Percentiles rank a stretch among this genome's conserved stretches.
phyloP scores from a whole-genome alignment of 2,113 vertebrate species.

The Poicephalus meyeri region DNA sequence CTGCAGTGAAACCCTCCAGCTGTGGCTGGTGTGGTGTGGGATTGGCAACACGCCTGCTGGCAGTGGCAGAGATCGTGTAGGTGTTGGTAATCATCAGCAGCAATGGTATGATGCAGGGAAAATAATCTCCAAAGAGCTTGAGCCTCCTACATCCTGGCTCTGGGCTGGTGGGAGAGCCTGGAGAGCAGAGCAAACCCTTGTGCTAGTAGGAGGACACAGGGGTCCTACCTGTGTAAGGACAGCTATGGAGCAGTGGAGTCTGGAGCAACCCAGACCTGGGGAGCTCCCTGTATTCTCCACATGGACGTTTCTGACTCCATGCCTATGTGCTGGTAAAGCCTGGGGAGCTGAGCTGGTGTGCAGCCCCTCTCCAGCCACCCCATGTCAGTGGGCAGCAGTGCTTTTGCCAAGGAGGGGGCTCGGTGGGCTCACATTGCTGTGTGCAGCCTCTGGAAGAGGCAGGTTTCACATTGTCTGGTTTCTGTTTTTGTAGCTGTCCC shows the following conservation, averaged over 20 bases:
- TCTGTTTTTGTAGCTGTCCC: slow-evolving; percentile 75
- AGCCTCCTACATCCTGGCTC: background rate
- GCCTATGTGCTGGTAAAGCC: background rate
- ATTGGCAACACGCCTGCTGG: background rate
- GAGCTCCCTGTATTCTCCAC: background rate
- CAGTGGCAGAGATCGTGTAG: background rate
- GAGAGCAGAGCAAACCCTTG: background rate
- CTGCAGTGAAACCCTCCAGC: background rate
- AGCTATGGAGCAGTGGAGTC: fast-evolving
- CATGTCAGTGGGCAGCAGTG: fast-evolving
- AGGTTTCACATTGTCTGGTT: background rate
- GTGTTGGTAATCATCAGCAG: background rate
- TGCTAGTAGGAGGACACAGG: fast-evolving
- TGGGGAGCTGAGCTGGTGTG: fast-evolving
- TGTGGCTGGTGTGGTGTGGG: background rate
- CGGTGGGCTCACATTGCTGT: fast-evolving
- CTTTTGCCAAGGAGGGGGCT: background rate
- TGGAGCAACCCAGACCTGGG: background rate
- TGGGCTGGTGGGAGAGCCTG: background rate
- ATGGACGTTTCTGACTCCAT: fast-evolving
- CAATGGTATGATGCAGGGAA: background rate
- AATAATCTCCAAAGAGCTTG: background rate
- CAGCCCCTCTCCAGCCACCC: background rate
- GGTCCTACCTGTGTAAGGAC: background rate
- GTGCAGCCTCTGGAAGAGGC: background rate